Percentiles rank a stretch among this genome's conserved stretches.
phyloP scores from a whole-genome alignment of 2,888 invertebrate genomes.

The Actias luna region DNA sequence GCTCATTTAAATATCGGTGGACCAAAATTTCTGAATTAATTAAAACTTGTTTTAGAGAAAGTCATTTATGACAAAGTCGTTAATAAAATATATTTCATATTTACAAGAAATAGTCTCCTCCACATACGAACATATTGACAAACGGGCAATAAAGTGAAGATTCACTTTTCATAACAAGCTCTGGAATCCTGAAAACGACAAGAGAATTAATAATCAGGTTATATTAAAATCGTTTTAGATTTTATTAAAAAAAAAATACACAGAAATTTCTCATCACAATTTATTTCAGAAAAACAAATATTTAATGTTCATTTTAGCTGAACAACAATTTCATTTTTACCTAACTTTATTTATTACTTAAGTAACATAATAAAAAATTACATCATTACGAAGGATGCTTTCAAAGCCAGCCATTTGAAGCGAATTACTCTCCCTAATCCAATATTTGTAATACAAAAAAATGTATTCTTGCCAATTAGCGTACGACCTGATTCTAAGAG shows the following conservation, averaged over 20 bases:
- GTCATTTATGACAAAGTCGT: no score
- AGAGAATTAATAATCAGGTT: neutral
- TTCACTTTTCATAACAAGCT: no score
- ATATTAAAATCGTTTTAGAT: neutral
- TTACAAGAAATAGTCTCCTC: no score
- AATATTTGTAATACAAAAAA: slow-evolving; percentile 69
- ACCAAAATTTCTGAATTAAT: no score
- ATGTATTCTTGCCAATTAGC: slow-evolving; percentile 74
- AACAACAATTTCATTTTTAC: neutral
- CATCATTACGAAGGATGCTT: slow-evolving; percentile 50
- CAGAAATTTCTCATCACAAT: neutral
- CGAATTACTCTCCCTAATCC: slow-evolving; percentile 71
- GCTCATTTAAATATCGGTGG: no score
- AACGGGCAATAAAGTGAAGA: no score
- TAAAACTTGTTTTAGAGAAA: no score
- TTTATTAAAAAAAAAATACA: neutral
- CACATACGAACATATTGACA: no score
- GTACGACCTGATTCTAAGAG: slow-evolving; percentile 74
- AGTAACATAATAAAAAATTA: slow-evolving; percentile 22
- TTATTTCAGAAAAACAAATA: neutral
- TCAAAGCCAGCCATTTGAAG: slow-evolving; percentile 67
- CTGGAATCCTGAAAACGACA: neutral
- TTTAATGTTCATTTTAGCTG: neutral
- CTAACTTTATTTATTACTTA: neutral
- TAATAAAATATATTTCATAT: no score